These are phyloP conservation scores for Ptychobarbus kaznakovi DNA, from an alignment of 2,797 vertebrate genomes.

Conservation along the genomic window DNA sequence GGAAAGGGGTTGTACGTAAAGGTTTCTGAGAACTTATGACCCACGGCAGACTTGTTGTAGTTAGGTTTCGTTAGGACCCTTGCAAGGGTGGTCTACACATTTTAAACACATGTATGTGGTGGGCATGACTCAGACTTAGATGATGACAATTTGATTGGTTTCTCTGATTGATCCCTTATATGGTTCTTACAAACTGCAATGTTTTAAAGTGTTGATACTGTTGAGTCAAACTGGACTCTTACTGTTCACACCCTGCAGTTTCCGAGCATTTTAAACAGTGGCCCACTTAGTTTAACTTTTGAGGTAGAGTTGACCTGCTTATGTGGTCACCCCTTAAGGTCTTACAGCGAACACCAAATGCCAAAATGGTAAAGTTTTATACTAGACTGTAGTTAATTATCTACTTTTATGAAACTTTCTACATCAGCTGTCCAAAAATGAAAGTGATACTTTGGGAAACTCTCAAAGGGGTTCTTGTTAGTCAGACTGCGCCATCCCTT, in stretches of 20 bases:
- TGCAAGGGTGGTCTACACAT: not conserved
- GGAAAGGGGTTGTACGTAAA: slow-evolving; percentile 22
- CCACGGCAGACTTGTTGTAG: not conserved
- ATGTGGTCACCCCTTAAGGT: slow-evolving; percentile 7
- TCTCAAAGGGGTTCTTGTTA: not conserved
- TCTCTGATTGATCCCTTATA: not conserved
- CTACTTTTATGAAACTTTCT: not conserved
- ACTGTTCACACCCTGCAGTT: not conserved
- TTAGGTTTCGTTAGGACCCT: not conserved
- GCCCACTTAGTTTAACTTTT: slow-evolving; percentile 22
- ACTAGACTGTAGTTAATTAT: not conserved
- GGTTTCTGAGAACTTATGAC: slow-evolving; percentile 39
- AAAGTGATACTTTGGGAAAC: not conserved
- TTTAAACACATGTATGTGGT: not conserved
- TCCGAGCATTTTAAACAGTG: slow-evolving; percentile 35
- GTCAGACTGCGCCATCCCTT: not conserved
- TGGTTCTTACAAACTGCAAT: not conserved
- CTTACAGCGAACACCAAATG: slow-evolving; percentile 16
- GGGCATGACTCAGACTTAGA: slow-evolving; percentile 3
- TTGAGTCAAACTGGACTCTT: slow-evolving; percentile 25
- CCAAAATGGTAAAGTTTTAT: not conserved
- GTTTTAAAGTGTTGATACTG: not conserved
- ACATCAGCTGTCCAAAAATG: not conserved
- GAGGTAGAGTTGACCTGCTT: slow-evolving; percentile 30
- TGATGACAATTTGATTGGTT: not conserved